Evolutionary conservation across 2,888 invertebrate species (phyloP), one percentile per base, ranked within the genome.

Genomic region (Caenorhabditis macrosperma): DNA sequence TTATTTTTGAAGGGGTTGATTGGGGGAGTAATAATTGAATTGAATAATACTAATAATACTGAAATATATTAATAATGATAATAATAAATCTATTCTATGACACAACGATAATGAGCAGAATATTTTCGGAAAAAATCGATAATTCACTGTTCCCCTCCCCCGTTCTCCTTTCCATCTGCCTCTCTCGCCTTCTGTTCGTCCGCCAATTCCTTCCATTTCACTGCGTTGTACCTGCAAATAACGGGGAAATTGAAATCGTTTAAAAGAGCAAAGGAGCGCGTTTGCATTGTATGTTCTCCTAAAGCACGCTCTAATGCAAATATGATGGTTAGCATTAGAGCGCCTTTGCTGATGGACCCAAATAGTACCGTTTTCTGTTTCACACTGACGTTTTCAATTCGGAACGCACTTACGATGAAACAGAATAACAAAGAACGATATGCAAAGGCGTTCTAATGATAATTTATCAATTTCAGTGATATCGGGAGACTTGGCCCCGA

Each of bases 191-290:
- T 82, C 63, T 91, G 88, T 57, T 91, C 90, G 57, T 91, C 91
- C 6, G 92, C 92, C 46, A 93, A 86, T 75, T 92, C 91, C 85
- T 93, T 92, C 94, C 94, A 94, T 81, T 92, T 92, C 68, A 92
- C 91, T 82, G 94, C 91, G 92, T 95, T 93, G 84, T 93, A 90
- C 88, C 91, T 91, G 85, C n/a, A 81, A 75, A 60, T 38, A 15
- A 38, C 3, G 3, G 12, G 38, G 5, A 15, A 38, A 26, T 17
- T 9, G 20, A 20, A 33, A 17, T 28, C 6, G 46, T 48, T 52
- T 20, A 6, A 48, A 6, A 30, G 6, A 52, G 6, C 48, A 69
- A 1, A 28, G 15, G 12, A 59, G 4, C 24, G 2, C n/a, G n/a
- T n/a, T n/a, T n/a, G n/a, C n/a, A n/a, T n/a, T n/a, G n/a, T n/a